Percentiles rank a stretch among this genome's conserved stretches.
Evolutionary conservation across 2,113 vertebrate species (phyloP).

Genomic region (Callithrix jacchus): DNA sequence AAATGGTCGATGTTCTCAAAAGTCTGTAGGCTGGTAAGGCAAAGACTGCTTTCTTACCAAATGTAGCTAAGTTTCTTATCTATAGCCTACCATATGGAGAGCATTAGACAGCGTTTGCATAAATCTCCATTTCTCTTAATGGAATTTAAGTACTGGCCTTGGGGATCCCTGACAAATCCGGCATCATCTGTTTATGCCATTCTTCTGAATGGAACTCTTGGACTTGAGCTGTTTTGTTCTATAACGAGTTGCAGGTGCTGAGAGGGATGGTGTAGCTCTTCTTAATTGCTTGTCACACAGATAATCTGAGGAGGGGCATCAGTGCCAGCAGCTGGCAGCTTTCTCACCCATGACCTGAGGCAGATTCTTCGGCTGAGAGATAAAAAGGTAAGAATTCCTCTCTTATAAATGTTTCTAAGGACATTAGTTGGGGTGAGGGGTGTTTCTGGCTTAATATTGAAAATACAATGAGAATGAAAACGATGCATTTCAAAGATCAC

Average conservation of each 20-base stretch:
- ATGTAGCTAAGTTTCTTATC: background rate
- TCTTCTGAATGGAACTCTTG: constrained; percentile 54
- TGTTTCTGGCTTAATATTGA: background rate
- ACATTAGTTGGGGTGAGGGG: background rate
- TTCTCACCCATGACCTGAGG: constrained; percentile 1
- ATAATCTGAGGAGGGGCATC: constrained; percentile 33
- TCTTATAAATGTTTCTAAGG: background rate
- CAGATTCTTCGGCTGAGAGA: background rate
- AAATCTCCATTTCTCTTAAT: constrained; percentile 56
- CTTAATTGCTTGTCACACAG: constrained; percentile 51
- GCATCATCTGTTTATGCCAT: constrained; percentile 53
- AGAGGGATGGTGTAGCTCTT: background rate
- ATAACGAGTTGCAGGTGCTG: constrained; percentile 70
- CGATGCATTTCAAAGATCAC: background rate
- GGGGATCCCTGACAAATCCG: constrained; percentile 35
- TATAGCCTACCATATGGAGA: constrained; percentile 13
- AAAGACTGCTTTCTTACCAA: background rate
- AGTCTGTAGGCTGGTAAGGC: background rate
- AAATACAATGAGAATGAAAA: background rate
- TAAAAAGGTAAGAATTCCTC: background rate
- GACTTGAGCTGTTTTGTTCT: constrained; percentile 43
- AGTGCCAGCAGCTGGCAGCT: constrained; percentile 38
- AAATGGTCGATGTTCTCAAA: constrained; percentile 9
- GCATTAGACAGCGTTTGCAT: background rate
- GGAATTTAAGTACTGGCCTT: constrained; percentile 28